Percentiles rank a stretch among this genome's conserved stretches.
Conservation (phyloP, 1,140 invertebrate species). For the Lordiphosa stackelbergi region DNA sequence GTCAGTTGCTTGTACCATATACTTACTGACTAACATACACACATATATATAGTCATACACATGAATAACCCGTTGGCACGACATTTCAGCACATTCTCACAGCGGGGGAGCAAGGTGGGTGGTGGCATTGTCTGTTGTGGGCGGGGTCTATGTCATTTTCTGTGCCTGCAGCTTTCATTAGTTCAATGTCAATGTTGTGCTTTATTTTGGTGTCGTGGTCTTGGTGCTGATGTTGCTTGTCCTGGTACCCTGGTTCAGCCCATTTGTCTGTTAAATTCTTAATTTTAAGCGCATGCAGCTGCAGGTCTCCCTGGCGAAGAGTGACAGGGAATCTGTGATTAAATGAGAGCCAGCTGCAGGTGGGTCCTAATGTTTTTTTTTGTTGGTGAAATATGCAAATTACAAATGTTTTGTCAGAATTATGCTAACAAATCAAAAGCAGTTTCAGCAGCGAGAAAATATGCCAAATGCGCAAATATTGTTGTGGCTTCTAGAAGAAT, state of each 20-base stretch:
- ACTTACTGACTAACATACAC: background rate
- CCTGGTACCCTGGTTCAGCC: too few relatives aligned
- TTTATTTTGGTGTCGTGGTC: conserved; percentile 13
- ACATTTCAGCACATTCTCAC: conserved; percentile 9
- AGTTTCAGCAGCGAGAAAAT: too few relatives aligned
- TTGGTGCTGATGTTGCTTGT: background rate
- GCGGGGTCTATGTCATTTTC: conserved; percentile 11
- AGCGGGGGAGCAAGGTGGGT: background rate
- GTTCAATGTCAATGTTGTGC: conserved; percentile 43
- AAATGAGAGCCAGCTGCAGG: too few relatives aligned
- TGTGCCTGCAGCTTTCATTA: conserved; percentile 49
- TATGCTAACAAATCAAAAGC: too few relatives aligned
- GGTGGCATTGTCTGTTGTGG: background rate
- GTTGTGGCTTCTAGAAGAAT: too few relatives aligned
- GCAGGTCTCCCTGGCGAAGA: conserved; percentile 18
- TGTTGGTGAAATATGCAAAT: too few relatives aligned
- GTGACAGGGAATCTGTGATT: too few relatives aligned
- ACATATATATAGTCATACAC: conserved; percentile 1
- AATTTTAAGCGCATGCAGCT: conserved; percentile 48
- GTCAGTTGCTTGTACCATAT: background rate
- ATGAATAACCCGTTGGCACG: conserved; percentile 13
- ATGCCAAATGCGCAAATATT: too few relatives aligned
- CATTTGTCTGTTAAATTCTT: conserved; percentile 29
- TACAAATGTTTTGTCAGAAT: too few relatives aligned
- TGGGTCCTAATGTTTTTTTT: too few relatives aligned